phyloP scores from a whole-genome alignment of 2,888 invertebrate species.

The Myathropa florea region DNA sequence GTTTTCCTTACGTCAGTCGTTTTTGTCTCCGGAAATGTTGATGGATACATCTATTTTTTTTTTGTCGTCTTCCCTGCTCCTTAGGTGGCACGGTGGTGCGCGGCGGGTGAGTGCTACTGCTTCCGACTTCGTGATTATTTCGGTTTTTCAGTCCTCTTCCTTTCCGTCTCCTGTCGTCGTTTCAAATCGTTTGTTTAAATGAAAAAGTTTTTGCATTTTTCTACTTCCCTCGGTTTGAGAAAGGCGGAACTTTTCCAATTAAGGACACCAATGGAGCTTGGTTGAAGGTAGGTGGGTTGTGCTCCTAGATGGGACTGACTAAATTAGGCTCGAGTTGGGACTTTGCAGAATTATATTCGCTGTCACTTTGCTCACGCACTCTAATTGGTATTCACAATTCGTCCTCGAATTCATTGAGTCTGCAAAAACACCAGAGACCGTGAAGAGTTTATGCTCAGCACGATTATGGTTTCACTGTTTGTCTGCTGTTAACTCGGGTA shows the following conservation, averaged over 20 bases:
- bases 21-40: conserved; percentile 13
- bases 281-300: neutral
- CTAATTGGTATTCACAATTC: neutral
- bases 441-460: neutral
- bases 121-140: neutral
- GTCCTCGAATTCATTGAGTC: neutral
- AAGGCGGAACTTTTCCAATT: conserved; percentile 21
- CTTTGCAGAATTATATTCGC: neutral
- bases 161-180: neutral
- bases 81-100: neutral
- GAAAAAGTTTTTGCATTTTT: conserved; percentile 22
- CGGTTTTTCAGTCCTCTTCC: neutral
- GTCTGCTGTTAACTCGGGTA: neutral
- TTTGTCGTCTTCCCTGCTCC: neutral
- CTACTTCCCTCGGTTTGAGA: neutral
- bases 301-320: neutral
- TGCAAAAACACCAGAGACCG: neutral
- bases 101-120: neutral
- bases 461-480: neutral
- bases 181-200: conserved; percentile 27
- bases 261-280: conserved; percentile 2
- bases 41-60: neutral
- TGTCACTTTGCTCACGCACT: neutral
- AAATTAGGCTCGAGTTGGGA: neutral
- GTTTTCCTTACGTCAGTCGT: conserved; percentile 17